These are phyloP conservation scores for Ips typographus DNA, from an alignment of 1,140 invertebrate species.

Conservation along the genomic window DNA sequence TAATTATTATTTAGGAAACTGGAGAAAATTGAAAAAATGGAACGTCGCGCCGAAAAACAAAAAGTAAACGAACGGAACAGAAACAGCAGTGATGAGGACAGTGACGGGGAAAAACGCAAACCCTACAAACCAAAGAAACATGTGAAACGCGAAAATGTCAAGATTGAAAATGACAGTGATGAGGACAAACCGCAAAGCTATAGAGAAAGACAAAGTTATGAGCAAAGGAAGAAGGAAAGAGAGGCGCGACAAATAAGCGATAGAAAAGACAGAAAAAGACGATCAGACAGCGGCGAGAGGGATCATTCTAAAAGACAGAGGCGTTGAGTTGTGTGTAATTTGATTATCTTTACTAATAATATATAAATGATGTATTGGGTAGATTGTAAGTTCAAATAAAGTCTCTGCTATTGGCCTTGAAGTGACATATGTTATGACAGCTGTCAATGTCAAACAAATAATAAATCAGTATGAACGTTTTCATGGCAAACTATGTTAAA, in stretches of 20 bases:
- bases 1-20: slow-evolving; percentile 64
- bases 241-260: slow-evolving; percentile 6
- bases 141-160: slow-evolving; percentile 8
- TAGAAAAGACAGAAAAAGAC: slow-evolving; percentile 21
- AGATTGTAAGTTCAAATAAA: too few relatives aligned
- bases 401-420: too few relatives aligned
- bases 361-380: too few relatives aligned
- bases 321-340: background rate
- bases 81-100: slow-evolving; percentile 27
- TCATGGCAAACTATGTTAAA: too few relatives aligned
- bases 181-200: background rate
- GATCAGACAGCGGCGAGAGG: slow-evolving; percentile 19
- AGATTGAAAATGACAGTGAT: slow-evolving; percentile 3
- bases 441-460: too few relatives aligned
- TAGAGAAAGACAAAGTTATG: slow-evolving; percentile 1
- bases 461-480: too few relatives aligned
- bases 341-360: too few relatives aligned
- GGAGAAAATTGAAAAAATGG: slow-evolving; percentile 70
- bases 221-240: slow-evolving; percentile 15
- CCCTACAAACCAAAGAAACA: background rate
- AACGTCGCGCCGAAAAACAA: slow-evolving; percentile 48
- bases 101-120: slow-evolving; percentile 17
- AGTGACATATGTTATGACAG: too few relatives aligned
- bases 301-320: slow-evolving; percentile 13
- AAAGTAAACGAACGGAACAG: slow-evolving; percentile 23